Evolutionary conservation across 2,113 vertebrate species (phyloP).

Genomic region (Apeltes quadracus): DNA sequence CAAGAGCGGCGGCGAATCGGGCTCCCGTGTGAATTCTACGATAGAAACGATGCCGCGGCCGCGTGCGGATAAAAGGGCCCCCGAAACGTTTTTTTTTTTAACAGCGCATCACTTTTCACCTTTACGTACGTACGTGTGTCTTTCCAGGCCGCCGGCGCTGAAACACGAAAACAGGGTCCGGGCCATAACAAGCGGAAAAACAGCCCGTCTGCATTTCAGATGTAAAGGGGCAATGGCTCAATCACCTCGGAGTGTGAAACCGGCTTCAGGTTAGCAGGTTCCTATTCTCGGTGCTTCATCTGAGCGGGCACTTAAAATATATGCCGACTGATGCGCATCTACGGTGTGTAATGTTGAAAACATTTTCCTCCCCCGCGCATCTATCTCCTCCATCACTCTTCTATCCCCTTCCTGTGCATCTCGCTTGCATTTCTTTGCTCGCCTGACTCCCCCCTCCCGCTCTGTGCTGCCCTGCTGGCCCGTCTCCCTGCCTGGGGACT

Average conservation of each 20-base stretch:
- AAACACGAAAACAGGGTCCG: conserved; percentile 68
- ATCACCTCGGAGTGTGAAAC: conserved; percentile 35
- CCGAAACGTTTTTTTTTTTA: conserved; percentile 9
- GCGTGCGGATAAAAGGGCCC: conserved; percentile 23
- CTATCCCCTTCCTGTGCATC: too few relatives aligned
- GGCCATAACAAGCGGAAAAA: conserved; percentile 66
- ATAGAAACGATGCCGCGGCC: conserved; percentile 16
- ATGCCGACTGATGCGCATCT: conserved; percentile 17
- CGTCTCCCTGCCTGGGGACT: conserved; percentile 73
- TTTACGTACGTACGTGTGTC: conserved; percentile 30
- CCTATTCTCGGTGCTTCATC: background rate
- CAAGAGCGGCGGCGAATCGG: too few relatives aligned
- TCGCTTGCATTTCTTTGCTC: background rate
- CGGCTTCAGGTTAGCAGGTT: conserved; percentile 21
- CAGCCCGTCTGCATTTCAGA: conserved; percentile 73
- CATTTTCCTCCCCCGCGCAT: background rate
- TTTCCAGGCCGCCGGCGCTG: conserved; percentile 44
- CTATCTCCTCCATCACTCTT: too few relatives aligned
- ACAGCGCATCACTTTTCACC: conserved; percentile 26
- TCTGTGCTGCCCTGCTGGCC: conserved; percentile 72
- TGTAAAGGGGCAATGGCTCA: conserved; percentile 41
- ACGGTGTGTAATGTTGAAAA: conserved; percentile 11
- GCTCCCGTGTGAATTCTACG: conserved; percentile 24
- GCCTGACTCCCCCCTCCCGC: conserved; percentile 37
- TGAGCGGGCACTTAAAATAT: conserved; percentile 1